phyloP scores from a whole-genome alignment of 2,888 invertebrate species.

The Dynastes grantii region DNA sequence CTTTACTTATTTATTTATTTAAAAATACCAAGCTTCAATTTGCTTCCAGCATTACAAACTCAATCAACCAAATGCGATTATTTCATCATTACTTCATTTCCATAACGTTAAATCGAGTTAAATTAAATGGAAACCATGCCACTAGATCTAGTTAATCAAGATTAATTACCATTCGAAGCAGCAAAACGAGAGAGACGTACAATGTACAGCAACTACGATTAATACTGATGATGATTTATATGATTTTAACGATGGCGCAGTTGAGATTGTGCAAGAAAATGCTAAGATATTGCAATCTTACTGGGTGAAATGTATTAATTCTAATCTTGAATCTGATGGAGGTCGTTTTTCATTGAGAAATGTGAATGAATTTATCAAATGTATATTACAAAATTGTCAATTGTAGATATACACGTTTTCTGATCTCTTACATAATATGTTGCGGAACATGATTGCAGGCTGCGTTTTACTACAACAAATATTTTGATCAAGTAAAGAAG shows the following conservation, averaged over 20 bases:
- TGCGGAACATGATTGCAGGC: no score
- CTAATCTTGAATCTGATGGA: no score
- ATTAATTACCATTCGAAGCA: background rate
- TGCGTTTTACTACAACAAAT: no score
- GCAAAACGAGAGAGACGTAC: background rate
- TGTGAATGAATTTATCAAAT: no score
- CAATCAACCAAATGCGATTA: background rate
- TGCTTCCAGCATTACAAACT: background rate
- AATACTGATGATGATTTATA: background rate
- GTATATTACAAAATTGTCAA: no score
- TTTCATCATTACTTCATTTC: background rate
- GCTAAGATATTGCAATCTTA: no score
- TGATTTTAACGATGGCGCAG: background rate
- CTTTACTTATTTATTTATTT: background rate
- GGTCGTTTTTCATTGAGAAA: no score
- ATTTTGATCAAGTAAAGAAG: no score
- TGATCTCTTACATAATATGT: no score
- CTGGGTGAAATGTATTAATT: no score
- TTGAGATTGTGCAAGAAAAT: no score
- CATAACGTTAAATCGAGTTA: constrained; percentile 1
- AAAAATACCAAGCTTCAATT: background rate
- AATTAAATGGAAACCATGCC: background rate
- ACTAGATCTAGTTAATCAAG: background rate
- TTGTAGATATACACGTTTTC: no score
- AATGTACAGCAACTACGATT: background rate